These are phyloP conservation scores for Yponomeuta sedellus DNA, from an alignment of 2,888 invertebrate genomes.

Conservation along the genomic window DNA sequence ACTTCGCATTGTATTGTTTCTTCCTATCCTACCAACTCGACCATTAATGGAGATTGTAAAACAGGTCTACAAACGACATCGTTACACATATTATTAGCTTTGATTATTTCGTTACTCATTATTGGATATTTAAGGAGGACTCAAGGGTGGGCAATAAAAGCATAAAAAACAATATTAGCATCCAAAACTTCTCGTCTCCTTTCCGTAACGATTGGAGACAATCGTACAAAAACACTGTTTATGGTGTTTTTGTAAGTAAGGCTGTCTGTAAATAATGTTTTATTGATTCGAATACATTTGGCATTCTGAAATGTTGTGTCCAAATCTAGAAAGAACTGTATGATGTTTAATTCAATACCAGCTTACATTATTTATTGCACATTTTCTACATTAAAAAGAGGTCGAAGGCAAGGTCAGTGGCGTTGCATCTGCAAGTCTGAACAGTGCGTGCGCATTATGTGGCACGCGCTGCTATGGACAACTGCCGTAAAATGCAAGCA, in stretches of 20 bases:
- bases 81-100: not conserved
- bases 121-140: not conserved
- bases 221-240: not conserved
- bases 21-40: not conserved
- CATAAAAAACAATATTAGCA: not conserved
- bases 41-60: not conserved
- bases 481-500: constrained; percentile 27
- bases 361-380: not conserved
- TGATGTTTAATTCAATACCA: not conserved
- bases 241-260: not conserved
- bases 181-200: not conserved
- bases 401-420: constrained; percentile 35
- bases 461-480: constrained; percentile 32
- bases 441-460: constrained; percentile 29
- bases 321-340: not conserved
- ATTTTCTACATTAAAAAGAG: constrained; percentile 7
- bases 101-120: not conserved
- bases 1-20: constrained; percentile 19
- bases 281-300: not conserved
- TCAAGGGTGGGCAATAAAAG: not conserved
- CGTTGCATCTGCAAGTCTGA: constrained; percentile 34
- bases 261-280: not conserved
- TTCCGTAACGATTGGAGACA: not conserved
- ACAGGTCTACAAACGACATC: not conserved
- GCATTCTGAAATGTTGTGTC: not conserved